Evolutionary conservation across 2,888 invertebrate genomes (phyloP).

Genomic region (Amblyteles armatorius): DNA sequence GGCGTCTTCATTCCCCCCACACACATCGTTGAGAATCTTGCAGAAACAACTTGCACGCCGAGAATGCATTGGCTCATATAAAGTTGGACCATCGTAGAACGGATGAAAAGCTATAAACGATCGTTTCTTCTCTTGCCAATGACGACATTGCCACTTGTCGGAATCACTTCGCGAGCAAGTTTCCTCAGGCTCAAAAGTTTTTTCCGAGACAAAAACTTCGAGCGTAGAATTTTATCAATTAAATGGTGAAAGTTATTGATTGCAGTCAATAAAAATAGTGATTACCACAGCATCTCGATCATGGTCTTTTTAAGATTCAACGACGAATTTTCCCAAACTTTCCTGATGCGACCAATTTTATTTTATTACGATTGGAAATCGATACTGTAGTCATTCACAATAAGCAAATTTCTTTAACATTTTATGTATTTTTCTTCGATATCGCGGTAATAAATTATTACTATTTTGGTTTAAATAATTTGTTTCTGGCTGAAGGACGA

Average conservation of each 20-base stretch:
- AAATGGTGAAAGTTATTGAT: neutral
- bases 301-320: neutral
- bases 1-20: constrained; percentile 24
- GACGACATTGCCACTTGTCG: neutral
- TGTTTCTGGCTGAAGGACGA: neutral
- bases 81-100: constrained; percentile 15
- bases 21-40: constrained; percentile 12
- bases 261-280: too few species aligned
- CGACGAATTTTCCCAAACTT: neutral
- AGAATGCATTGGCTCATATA: constrained; percentile 30
- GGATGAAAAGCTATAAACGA: neutral
- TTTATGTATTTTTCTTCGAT: neutral
- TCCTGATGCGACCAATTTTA: neutral
- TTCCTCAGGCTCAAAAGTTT: neutral
- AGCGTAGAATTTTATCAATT: neutral
- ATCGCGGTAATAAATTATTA: neutral
- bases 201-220: neutral
- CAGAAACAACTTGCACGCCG: constrained; percentile 1
- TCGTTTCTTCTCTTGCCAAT: neutral
- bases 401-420: too few species aligned
- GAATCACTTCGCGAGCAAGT: neutral
- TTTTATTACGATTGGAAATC: neutral
- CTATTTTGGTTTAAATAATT: neutral
- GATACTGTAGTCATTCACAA: neutral
- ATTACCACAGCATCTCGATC: too few species aligned